Percentiles rank a stretch among this genome's conserved stretches.
These are phyloP conservation scores for Neoitamus cyanurus DNA, from an alignment of 2,888 invertebrate species.

Conservation along the genomic window DNA sequence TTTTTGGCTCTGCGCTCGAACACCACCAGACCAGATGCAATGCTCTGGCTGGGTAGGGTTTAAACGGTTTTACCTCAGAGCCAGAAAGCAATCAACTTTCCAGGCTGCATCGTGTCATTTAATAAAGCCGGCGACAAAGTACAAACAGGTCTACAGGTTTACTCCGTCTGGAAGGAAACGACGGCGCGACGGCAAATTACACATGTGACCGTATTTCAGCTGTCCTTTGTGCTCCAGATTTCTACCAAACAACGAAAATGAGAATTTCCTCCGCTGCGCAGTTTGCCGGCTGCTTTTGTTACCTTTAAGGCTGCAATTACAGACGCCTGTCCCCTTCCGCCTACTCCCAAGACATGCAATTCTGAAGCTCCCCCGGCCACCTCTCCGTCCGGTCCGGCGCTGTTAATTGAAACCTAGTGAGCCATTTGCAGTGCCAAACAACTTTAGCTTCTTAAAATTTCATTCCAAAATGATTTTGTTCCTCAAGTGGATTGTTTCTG, in stretches of 20 bases:
- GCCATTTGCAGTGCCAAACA: conserved; percentile 14
- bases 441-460: neutral
- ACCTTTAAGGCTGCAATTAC: conserved; percentile 29
- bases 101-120: conserved; percentile 29
- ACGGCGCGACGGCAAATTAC: neutral
- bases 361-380: neutral
- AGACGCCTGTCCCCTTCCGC: neutral
- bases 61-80: neutral
- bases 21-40: neutral
- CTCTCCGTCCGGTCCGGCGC: neutral
- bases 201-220: conserved; percentile 7
- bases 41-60: neutral
- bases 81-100: conserved; percentile 5
- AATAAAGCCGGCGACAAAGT: conserved; percentile 16
- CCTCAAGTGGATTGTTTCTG: conserved; percentile 28
- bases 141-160: neutral
- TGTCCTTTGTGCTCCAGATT: conserved; percentile 4
- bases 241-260: neutral
- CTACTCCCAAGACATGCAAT: conserved; percentile 17
- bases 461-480: neutral
- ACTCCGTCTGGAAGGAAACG: neutral
- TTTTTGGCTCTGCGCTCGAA: neutral
- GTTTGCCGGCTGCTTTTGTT: neutral
- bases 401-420: conserved; percentile 36
- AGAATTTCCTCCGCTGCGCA: conserved; percentile 16